phyloP scores from a whole-genome alignment of 2,113 vertebrate genomes.

The Malurus cyaneus region DNA sequence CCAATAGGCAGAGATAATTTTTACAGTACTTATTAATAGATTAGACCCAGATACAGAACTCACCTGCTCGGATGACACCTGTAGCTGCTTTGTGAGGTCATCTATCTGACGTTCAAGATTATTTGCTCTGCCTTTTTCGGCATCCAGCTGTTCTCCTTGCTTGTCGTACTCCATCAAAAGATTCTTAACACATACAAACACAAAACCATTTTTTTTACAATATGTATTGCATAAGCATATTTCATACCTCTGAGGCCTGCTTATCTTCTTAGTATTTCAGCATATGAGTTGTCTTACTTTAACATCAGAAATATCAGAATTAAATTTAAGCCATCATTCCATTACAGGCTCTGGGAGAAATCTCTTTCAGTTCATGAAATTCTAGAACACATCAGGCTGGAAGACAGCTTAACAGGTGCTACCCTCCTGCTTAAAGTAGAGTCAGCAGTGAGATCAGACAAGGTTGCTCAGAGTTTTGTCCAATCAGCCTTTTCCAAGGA shows the following conservation, averaged over 20 bases:
- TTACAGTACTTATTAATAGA: not conserved
- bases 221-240: not conserved
- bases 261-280: not conserved
- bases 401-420: not conserved
- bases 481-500: not conserved
- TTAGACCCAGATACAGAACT: not conserved
- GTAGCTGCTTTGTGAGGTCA: slow-evolving; percentile 86
- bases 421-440: not conserved
- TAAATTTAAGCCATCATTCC: not conserved
- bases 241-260: not conserved
- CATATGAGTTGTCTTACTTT: not conserved
- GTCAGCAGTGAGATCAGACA: not conserved
- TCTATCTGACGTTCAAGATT: slow-evolving; percentile 83
- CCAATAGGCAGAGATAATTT: not conserved
- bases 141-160: slow-evolving; percentile 90
- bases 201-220: not conserved
- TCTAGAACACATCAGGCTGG: not conserved
- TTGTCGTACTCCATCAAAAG: slow-evolving; percentile 91
- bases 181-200: slow-evolving; percentile 78
- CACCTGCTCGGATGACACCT: slow-evolving; percentile 83
- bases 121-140: slow-evolving; percentile 81
- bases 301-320: not conserved
- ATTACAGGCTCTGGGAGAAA: not conserved
- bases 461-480: not conserved
- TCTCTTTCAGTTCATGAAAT: not conserved